Evolutionary conservation across 2,888 invertebrate genomes (phyloP).

Genomic region (Ophion costatus): DNA sequence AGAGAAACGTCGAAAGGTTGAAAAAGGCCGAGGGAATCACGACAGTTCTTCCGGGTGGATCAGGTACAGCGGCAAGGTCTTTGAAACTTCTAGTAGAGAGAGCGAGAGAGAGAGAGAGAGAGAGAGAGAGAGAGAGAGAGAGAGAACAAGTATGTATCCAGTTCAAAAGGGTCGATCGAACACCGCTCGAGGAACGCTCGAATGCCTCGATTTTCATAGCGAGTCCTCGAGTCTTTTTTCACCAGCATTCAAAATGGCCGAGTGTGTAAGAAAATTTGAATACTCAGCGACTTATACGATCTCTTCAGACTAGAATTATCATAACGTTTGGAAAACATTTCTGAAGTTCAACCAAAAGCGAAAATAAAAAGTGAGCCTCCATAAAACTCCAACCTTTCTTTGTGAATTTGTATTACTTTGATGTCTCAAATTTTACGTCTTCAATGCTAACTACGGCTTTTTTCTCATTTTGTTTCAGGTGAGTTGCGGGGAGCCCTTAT

Average conservation of each 20-base stretch:
- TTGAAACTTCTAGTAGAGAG: not conserved
- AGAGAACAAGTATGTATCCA: not conserved
- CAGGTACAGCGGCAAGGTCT: not conserved
- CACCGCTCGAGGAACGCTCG: not conserved
- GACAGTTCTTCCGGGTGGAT: slow-evolving; percentile 25
- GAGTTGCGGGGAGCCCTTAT: slow-evolving; percentile 53
- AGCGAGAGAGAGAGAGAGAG: not conserved
- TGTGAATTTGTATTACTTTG: not conserved
- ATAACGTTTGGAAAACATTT: not conserved
- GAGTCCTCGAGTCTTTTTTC: not conserved
- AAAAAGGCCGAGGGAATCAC: slow-evolving; percentile 38
- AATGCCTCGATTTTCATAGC: not conserved
- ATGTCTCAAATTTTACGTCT: not conserved
- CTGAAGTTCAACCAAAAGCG: not conserved
- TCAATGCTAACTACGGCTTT: not conserved
- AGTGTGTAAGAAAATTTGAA: slow-evolving; percentile 4
- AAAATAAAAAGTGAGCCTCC: not conserved
- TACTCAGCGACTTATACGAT: not conserved
- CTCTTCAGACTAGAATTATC: not conserved
- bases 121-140: not conserved
- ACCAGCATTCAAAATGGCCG: not conserved
- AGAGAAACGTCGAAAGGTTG: slow-evolving; percentile 13
- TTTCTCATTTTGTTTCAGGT: slow-evolving; percentile 69
- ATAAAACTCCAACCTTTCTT: not conserved
- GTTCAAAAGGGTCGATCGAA: slow-evolving; percentile 2